Base-by-base conservation (phyloP, 2,113 vertebrate genomes). In the Vicugna pacos region DNA sequence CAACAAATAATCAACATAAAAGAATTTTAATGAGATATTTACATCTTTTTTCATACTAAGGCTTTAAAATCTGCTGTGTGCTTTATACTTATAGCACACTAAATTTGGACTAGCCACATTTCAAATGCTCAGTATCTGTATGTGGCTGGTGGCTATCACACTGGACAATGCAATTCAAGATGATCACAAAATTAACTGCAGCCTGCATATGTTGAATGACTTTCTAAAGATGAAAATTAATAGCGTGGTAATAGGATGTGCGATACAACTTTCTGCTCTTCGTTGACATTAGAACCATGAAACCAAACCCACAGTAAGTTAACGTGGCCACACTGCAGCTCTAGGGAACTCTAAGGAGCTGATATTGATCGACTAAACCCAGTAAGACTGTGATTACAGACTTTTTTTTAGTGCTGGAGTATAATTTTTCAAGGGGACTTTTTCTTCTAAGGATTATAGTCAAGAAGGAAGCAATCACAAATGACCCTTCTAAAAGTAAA, bases 361-460 rank as follows among this genome's bases (percentile, higher is more conserved):
- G 52, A 79, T 26, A 72, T 1, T 38, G 65, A 89, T 85, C 46
- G 86, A 76, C 6, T 35, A 54, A 97, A 69, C 5, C 46, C 46
- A 94, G 8, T 56, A 56, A 81, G 52, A 69, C 56, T 67, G 32
- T 35, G 46, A 82, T 62, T 67, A 52, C 30, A 76, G 19, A 83
- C 32, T 69, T n/a, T 54, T 58, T 60, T 89, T 52, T 42, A 38
- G 8, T 67, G n/a, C 46, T 81, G 17, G 9, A 42, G 16, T 67
- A 12, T 64, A 83, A 77, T 35, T 95, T 90, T 90, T 94, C 35
- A 92, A 75, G 22, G 46, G 26, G 4, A 6, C 6, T 92, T 95
- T 95, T 92, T 75, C 54, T 83, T 89, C 52, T 86, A 95, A 93
- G 64, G n/a, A 93, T 92, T 90, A 67, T 28, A 52, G 17, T 91